A percentile compares a stretch with the other conserved stretches of the same genome.
Evolutionary conservation across 2,888 invertebrate species (phyloP).

Genomic region (Anthophora plumipes): DNA sequence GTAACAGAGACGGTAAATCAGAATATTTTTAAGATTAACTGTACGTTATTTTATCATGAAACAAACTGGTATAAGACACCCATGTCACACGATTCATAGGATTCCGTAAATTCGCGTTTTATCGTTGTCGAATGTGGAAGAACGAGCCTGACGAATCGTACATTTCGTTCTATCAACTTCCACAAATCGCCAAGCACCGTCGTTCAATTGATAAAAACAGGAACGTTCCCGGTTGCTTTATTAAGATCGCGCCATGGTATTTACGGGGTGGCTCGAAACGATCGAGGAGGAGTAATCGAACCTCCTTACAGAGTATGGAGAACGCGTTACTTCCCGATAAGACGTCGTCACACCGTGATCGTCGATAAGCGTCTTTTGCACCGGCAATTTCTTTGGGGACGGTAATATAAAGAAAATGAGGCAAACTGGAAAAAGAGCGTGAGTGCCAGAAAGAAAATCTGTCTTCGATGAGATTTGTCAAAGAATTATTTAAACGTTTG

Average conservation of each 20-base stretch:
- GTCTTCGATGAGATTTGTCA: too few relatives aligned
- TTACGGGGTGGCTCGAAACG: constrained; percentile 26
- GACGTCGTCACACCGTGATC: constrained; percentile 19
- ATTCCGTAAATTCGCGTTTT: constrained; percentile 56
- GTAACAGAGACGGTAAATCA: too few relatives aligned
- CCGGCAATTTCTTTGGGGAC: background rate
- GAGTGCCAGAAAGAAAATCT: too few relatives aligned
- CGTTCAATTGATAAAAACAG: constrained; percentile 53
- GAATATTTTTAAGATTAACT: too few relatives aligned
- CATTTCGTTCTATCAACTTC: constrained; percentile 54
- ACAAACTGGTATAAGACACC: too few relatives aligned
- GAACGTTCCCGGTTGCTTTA: constrained; percentile 36
- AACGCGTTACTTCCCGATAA: constrained; percentile 45
- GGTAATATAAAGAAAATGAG: background rate
- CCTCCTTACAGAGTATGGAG: background rate
- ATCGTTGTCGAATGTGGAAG: constrained; percentile 59
- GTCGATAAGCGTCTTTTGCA: constrained; percentile 34
- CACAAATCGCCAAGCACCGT: constrained; percentile 49
- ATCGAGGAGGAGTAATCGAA: constrained; percentile 47
- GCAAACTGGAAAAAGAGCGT: too few relatives aligned
- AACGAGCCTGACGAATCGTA: constrained; percentile 58
- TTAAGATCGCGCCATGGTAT: constrained; percentile 44
- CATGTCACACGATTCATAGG: background rate
- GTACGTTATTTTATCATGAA: too few relatives aligned
- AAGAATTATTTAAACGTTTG: too few relatives aligned